Conservation (phyloP, 2,888 invertebrate genomes). For the Standfussiana lucernea region DNA sequence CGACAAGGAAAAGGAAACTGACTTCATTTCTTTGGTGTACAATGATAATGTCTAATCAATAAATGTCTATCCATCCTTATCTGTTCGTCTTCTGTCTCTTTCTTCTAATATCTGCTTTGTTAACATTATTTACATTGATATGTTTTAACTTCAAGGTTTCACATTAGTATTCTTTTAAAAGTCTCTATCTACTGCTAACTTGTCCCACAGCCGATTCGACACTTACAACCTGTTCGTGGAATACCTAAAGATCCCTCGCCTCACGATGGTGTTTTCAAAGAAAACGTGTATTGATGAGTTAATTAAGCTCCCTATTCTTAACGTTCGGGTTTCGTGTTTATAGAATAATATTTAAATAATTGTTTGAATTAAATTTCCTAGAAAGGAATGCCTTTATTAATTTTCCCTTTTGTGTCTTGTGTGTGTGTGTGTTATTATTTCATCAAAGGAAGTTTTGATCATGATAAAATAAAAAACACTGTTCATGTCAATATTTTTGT, state of each 20-base stretch:
- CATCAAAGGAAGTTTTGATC: constrained; percentile 19
- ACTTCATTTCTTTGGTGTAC: not conserved
- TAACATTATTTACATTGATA: not conserved
- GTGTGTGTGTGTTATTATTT: constrained; percentile 39
- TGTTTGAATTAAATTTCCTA: constrained; percentile 34
- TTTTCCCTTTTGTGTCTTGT: constrained; percentile 43
- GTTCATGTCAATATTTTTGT: constrained; percentile 20
- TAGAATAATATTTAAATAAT: constrained; percentile 57
- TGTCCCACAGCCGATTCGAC: constrained; percentile 65
- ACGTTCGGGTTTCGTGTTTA: constrained; percentile 56
- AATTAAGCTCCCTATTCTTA: constrained; percentile 76
- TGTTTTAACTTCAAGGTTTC: not conserved
- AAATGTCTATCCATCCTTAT: not conserved
- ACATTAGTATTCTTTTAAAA: not conserved
- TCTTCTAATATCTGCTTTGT: not conserved
- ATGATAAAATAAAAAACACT: constrained; percentile 12
- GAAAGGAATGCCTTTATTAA: constrained; percentile 38
- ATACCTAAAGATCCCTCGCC: constrained; percentile 76
- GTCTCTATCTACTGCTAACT: constrained; percentile 46
- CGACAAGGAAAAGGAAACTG: not conserved
- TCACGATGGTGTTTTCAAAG: constrained; percentile 78
- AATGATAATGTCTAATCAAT: not conserved
- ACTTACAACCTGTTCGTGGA: constrained; percentile 76
- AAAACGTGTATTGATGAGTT: constrained; percentile 84
- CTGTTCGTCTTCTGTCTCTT: not conserved